Evolutionary conservation across 37 sponge, comb jelly and placozoan genomes (phyloP), one percentile per base, ranked within the genome.

Genomic region (Halichondria panicea): DNA sequence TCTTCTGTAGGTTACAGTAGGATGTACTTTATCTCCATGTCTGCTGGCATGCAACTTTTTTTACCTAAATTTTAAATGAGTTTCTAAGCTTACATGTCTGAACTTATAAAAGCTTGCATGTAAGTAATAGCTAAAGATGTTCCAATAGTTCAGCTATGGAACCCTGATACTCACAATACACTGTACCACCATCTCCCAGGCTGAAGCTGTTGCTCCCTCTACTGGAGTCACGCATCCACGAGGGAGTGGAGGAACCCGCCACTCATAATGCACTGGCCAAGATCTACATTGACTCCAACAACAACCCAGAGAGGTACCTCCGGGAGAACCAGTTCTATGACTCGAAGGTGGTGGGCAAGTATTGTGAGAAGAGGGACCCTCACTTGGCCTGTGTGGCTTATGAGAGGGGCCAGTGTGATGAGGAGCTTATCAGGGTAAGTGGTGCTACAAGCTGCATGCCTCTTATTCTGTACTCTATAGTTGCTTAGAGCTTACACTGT

Each of bases 181-280:
- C 7, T 65, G 25, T 46, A 5, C 41, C 55, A 4, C 12, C 63
- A 35, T 40, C 11, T 22, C 24, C 72, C 77, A 82, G 98, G 43
- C 72, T 98, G 50, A 98, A 98, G 77, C 87, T 98, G 32, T 80
- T 98, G 53, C 78, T 95, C 67, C 99, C 99, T 5, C 87, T 84
- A 78, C 81, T 98, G 56, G 99, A 98, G 89, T 72, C 87, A 19
- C 80, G 93, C 1, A 75, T 93, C 25, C 93, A 90, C 75, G 95
- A 95, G 48, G 96, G 96, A 39, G 70, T 71, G n/a, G 78, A 84
- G 50, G 99, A 98, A 67, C 91, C 95, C 0, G 99, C 99, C 68
- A 98, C 99, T 9, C 99, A 98, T 82, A 98, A 98, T 68, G 99
- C 99, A 40, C 86, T 98, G 61, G 99, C 99, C 28, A 98, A 98